These are phyloP conservation scores for Ecliptopera silaceata DNA, from an alignment of 2,888 invertebrate genomes.

Conservation along the genomic window DNA sequence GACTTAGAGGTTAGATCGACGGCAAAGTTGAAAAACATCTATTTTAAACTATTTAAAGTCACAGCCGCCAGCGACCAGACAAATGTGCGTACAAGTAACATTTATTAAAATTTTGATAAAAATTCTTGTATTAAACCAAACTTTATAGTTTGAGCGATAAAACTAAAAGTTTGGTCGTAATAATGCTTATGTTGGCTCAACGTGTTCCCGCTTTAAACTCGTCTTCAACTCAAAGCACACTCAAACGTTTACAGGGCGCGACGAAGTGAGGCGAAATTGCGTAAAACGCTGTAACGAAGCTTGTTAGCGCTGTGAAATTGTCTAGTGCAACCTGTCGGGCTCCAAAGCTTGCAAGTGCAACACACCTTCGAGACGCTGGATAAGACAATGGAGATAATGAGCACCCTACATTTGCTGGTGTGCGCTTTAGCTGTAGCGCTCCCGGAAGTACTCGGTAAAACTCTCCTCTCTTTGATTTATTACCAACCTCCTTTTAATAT, in stretches of 20 bases:
- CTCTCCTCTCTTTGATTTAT: constrained; percentile 38
- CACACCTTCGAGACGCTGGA: constrained; percentile 12
- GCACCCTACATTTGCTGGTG: constrained; percentile 67
- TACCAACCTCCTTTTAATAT: constrained; percentile 23
- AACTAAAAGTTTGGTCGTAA: constrained; percentile 15
- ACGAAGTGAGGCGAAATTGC: constrained; percentile 52
- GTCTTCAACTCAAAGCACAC: constrained; percentile 45
- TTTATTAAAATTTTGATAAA: neutral
- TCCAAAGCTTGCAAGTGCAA: constrained; percentile 7
- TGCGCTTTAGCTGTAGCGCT: constrained; percentile 57
- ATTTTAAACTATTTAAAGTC: no score
- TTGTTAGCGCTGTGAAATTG: constrained; percentile 61
- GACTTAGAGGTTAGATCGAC: neutral
- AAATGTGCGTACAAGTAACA: no score
- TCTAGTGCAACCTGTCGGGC: constrained; percentile 34
- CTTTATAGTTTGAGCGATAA: constrained; percentile 10
- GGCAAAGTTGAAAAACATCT: no score
- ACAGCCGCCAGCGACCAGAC: no score
- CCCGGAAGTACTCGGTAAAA: constrained; percentile 63
- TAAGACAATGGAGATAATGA: constrained; percentile 73
- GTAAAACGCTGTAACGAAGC: constrained; percentile 70
- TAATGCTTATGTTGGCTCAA: constrained; percentile 18
- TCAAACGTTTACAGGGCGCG: constrained; percentile 56
- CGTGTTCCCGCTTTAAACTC: constrained; percentile 13
- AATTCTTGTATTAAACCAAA: neutral